Evolutionary conservation across 2,113 vertebrate genomes (phyloP).

Genomic region (Bombycilla garrulus): DNA sequence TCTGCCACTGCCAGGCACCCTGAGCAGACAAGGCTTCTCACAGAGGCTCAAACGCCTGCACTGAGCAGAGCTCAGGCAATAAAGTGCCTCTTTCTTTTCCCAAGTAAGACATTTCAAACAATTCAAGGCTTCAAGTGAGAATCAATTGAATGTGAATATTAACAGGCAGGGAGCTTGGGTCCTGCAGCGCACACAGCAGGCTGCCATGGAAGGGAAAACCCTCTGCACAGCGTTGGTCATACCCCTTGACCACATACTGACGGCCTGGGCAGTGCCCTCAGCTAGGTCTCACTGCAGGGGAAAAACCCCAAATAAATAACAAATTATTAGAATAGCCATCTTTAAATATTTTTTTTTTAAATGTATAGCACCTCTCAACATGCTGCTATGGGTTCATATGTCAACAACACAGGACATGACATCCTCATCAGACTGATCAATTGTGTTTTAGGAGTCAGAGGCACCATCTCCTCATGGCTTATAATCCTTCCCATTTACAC

Average conservation of each 20-base stretch:
- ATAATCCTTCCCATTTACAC: neutral
- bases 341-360: neutral
- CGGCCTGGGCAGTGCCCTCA: neutral
- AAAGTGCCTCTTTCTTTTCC: neutral
- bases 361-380: neutral
- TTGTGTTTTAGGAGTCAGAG: neutral
- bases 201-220: neutral
- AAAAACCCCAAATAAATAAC: accelerated
- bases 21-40: neutral
- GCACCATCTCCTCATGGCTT: neutral
- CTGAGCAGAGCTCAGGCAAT: neutral
- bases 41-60: neutral
- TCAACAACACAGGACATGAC: neutral
- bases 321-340: neutral
- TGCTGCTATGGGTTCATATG: neutral
- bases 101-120: neutral
- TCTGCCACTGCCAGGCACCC: neutral
- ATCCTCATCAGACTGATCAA: neutral
- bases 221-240: neutral
- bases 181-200: neutral
- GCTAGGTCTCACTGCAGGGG: neutral
- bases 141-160: neutral
- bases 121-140: neutral
- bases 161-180: neutral
- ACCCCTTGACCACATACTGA: neutral